phyloP scores from a whole-genome alignment of 2,888 invertebrate species.

The Bugula neritina region DNA sequence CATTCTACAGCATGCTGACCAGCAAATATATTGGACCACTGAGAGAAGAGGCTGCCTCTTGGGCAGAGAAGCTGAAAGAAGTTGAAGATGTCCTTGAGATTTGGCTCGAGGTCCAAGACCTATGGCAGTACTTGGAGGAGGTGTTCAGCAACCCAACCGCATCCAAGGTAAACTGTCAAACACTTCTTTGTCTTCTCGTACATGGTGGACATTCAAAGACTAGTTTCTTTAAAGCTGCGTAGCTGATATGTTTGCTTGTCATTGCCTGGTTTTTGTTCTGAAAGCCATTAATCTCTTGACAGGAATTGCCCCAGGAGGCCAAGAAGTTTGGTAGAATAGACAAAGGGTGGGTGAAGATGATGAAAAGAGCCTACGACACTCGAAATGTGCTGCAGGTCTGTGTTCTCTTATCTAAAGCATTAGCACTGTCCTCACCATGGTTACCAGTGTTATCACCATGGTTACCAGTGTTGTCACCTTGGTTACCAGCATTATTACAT shows the following conservation, averaged over 20 bases:
- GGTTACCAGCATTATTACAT: not conserved
- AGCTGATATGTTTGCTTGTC: too few relatives aligned
- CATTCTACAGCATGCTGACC: slow-evolving; percentile 31
- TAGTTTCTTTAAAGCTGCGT: too few relatives aligned
- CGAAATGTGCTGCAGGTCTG: slow-evolving; percentile 52
- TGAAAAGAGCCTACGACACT: slow-evolving; percentile 53
- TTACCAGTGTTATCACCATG: not conserved
- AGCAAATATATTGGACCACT: slow-evolving; percentile 48
- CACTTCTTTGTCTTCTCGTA: too few relatives aligned
- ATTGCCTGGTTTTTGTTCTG: too few relatives aligned
- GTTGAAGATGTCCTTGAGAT: slow-evolving; percentile 52
- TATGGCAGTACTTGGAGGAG: slow-evolving; percentile 53
- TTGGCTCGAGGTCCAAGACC: slow-evolving; percentile 53
- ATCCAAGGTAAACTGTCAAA: slow-evolving; percentile 44
- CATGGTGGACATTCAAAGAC: too few relatives aligned
- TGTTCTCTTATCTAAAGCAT: not conserved
- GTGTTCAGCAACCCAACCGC: slow-evolving; percentile 49
- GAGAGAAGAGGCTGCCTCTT: slow-evolving; percentile 51
- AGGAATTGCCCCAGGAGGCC: slow-evolving; percentile 53
- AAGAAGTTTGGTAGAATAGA: slow-evolving; percentile 51
- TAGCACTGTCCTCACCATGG: not conserved
- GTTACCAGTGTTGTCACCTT: not conserved
- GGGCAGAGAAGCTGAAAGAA: slow-evolving; percentile 54
- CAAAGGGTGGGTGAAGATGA: slow-evolving; percentile 53
- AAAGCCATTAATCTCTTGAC: too few relatives aligned